Percentiles rank a stretch among this genome's conserved stretches.
Evolutionary conservation across 2,888 invertebrate species (phyloP).

Genomic region (Alviniconcha strummeri): DNA sequence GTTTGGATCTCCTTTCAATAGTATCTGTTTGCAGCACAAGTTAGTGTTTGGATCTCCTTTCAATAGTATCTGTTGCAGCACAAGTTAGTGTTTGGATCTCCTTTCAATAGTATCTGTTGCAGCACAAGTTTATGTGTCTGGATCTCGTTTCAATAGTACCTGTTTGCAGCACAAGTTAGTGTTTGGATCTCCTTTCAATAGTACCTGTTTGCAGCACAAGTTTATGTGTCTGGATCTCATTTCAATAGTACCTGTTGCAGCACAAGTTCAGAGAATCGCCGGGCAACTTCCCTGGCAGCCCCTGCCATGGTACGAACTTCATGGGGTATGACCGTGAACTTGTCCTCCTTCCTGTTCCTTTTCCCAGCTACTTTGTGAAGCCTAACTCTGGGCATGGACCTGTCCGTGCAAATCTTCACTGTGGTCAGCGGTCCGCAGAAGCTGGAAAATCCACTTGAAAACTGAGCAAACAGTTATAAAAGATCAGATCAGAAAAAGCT

Average conservation of each 20-base stretch:
- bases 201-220: no score
- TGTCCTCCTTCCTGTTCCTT: not conserved
- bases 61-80: no score
- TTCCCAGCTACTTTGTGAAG: not conserved
- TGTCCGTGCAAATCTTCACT: not conserved
- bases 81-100: not conserved
- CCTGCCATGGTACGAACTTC: not conserved
- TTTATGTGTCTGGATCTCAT: not conserved
- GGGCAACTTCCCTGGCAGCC: not conserved
- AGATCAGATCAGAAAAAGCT: no score
- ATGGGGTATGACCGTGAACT: not conserved
- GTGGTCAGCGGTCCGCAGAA: not conserved
- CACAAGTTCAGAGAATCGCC: not conserved
- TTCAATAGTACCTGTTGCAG: not conserved
- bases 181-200: no score
- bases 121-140: not conserved
- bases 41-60: no score
- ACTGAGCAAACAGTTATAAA: not conserved
- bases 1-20: no score
- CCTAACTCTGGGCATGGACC: not conserved
- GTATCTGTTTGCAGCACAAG: no score
- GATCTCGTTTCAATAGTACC: no score
- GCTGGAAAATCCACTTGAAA: not conserved
- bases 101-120: not conserved
- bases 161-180: no score